Conservation (phyloP, 2,797 vertebrate species). For the Pseudochromis fuscus region DNA sequence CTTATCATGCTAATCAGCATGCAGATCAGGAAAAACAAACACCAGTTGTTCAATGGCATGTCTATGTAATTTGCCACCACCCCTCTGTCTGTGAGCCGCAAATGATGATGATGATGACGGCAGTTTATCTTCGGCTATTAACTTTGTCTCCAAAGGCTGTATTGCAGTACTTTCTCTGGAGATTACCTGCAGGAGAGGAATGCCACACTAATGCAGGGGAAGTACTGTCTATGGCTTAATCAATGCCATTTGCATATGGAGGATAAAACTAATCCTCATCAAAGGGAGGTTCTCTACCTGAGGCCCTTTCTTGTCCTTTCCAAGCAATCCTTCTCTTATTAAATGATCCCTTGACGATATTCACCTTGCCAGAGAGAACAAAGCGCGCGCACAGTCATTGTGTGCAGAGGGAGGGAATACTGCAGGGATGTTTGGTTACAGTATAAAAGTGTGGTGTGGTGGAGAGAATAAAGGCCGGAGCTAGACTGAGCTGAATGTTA, state of each 20-base stretch:
- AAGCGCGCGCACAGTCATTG: slow-evolving; percentile 42
- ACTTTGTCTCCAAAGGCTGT: slow-evolving; percentile 69
- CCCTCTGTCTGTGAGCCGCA: slow-evolving; percentile 58
- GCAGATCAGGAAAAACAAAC: slow-evolving; percentile 76
- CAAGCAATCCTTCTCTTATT: slow-evolving; percentile 66
- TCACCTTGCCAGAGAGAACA: slow-evolving; percentile 79
- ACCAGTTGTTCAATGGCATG: slow-evolving; percentile 73
- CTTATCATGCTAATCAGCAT: slow-evolving; percentile 70
- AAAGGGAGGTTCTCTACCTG: slow-evolving; percentile 76
- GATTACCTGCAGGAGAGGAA: slow-evolving; percentile 72
- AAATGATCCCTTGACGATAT: slow-evolving; percentile 71
- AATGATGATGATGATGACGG: slow-evolving; percentile 65
- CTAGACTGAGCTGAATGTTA: slow-evolving; percentile 45
- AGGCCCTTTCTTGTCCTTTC: slow-evolving; percentile 74
- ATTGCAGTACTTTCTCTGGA: slow-evolving; percentile 59
- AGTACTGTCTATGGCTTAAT: slow-evolving; percentile 69
- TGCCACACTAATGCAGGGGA: slow-evolving; percentile 55
- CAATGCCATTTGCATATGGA: slow-evolving; percentile 80
- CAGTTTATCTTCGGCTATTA: slow-evolving; percentile 74
- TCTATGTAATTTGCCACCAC: slow-evolving; percentile 59
- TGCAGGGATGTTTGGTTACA: slow-evolving; percentile 61
- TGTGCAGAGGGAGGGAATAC: slow-evolving; percentile 58
- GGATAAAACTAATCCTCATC: slow-evolving; percentile 79
- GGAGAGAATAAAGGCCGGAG: slow-evolving; percentile 52
- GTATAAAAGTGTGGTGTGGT: slow-evolving; percentile 56